These are phyloP conservation scores for Pristis pectinata DNA, from an alignment of 2,797 vertebrate species.

Conservation along the genomic window DNA sequence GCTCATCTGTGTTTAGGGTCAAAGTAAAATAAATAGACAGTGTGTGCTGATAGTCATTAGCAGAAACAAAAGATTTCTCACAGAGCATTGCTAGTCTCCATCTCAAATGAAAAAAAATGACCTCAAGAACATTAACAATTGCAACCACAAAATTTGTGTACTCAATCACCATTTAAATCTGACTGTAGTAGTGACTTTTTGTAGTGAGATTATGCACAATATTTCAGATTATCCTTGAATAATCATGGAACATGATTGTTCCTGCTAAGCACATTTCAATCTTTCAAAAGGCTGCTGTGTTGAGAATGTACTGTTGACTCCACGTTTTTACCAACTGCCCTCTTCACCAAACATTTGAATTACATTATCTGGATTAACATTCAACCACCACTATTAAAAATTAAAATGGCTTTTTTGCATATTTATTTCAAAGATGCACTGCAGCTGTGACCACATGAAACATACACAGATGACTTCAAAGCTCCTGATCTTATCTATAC, in stretches of 20 bases:
- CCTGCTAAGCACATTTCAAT: not conserved
- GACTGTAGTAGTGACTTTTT: not conserved
- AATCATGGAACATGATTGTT: not conserved
- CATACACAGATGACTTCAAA: not conserved
- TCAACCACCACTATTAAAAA: not conserved
- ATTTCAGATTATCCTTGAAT: not conserved
- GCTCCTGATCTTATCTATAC: not conserved
- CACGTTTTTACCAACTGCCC: not conserved
- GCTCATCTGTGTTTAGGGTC: not conserved
- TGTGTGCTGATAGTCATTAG: not conserved
- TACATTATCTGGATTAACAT: not conserved
- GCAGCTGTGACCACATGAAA: not conserved
- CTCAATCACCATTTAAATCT: not conserved
- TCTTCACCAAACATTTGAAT: not conserved
- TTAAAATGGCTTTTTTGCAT: not conserved
- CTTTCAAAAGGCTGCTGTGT: not conserved
- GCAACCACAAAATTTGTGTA: not conserved
- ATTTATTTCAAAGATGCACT: not conserved
- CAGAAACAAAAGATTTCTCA: not conserved
- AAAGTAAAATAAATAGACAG: not conserved
- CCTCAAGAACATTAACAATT: not conserved
- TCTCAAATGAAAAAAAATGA: not conserved
- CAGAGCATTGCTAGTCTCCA: not conserved
- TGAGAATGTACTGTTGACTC: not conserved
- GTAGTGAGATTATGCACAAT: too few species aligned